phyloP scores from a whole-genome alignment of 1,140 invertebrate genomes.

The Aphidius ervi region DNA sequence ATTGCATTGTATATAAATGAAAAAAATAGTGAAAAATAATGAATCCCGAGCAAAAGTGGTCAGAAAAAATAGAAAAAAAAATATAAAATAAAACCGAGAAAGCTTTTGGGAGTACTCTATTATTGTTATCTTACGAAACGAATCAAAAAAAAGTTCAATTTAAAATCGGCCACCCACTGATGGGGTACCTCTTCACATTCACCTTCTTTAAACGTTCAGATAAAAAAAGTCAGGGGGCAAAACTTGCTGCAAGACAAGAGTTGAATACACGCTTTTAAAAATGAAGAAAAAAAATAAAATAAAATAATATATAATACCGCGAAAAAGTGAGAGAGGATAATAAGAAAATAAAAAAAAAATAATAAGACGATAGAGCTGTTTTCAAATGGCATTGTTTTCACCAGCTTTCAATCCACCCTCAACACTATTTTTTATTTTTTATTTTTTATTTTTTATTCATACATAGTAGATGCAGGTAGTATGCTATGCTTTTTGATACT shows the following conservation, averaged over 20 bases:
- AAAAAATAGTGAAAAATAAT: constrained; percentile 5
- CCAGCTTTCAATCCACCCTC: too few relatives aligned
- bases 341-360: constrained; percentile 16
- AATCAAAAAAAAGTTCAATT: constrained; percentile 25
- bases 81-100: neutral
- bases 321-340: neutral
- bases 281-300: neutral
- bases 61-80: neutral
- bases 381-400: too few relatives aligned
- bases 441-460: too few relatives aligned
- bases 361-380: neutral
- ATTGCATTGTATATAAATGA: constrained; percentile 24
- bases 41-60: neutral
- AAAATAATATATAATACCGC: neutral
- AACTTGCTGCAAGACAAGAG: constrained; percentile 15
- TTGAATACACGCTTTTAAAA: constrained; percentile 11
- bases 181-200: constrained; percentile 14
- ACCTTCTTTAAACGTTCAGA: constrained; percentile 15
- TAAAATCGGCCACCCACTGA: constrained; percentile 10
- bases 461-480: too few relatives aligned
- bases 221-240: neutral
- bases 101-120: constrained; percentile 18
- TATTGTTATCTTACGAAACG: constrained; percentile 25
- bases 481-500: too few relatives aligned
- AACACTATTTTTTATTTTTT: too few relatives aligned